Base-by-base conservation (phyloP, 2,113 vertebrate species). In the Circaetus gallicus region DNA sequence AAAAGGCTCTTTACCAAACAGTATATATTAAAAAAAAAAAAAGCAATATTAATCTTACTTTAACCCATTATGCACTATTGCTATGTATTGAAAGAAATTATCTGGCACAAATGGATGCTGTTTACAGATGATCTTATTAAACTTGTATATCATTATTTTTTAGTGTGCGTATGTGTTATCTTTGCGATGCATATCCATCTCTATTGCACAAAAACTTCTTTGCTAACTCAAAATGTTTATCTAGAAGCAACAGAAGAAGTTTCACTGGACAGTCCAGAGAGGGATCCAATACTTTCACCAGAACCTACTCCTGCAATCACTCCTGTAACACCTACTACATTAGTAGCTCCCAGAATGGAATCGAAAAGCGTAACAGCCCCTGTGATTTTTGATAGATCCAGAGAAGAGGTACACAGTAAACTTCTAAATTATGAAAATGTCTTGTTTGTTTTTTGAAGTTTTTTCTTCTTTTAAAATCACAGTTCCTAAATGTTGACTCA, bases 181-280 rank as follows among this genome's bases (percentile, higher is more conserved):
- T 93, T 83, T 76, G 7, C 80, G 71, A 66, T 77, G 29, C 20
- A 34, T 50, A 40, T 45, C 15, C 16, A 11, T 47, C 63, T 74
- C 14, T 62, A 4, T 59, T 84, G 40, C 22, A 24, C 15, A 70
- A 56, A 63, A 81, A 43, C 7, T 70, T 70, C 24, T 63, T 91
- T 90, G 32, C 86, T 97, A 85, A 97, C 73, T 93, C 73, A 59
- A 80, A 90, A 83, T 95, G 40, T 96, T 66, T 94, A n/a, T 96
- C 32, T 92, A 99, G 99, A 99, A 97, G 99, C 99, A 52, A 99
- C 99, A 88, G 99, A 99, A 97, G 99, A 99, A 95, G 99, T 99
- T 73, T 99, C 99, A 11, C 88, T 99, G 98, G 99, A 99, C 97
- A 99, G 99, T 97, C 99, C 99, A 0, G 99, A 99, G 98, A 98